These are phyloP conservation scores for Drosophila limbata DNA, from an alignment of 2,888 invertebrate species.

Conservation along the genomic window DNA sequence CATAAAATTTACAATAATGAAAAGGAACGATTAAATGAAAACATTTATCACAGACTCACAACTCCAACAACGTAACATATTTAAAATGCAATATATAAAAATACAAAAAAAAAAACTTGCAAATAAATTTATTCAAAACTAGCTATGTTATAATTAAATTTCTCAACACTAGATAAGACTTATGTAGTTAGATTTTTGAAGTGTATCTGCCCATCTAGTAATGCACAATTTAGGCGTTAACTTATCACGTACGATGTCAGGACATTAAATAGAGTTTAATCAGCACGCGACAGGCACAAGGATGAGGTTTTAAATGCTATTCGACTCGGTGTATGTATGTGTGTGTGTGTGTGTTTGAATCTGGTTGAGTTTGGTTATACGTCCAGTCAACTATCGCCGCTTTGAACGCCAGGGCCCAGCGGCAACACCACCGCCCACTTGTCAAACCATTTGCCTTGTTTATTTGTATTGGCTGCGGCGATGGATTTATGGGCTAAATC, in stretches of 20 bases:
- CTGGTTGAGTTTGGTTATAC: constrained; percentile 43
- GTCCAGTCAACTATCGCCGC: constrained; percentile 44
- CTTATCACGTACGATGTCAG: constrained; percentile 46
- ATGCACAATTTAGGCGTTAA: constrained; percentile 22
- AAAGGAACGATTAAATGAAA: neutral
- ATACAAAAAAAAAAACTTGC: too few species aligned
- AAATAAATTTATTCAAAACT: too few species aligned
- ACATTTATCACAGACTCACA: too few species aligned
- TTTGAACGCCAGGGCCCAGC: constrained; percentile 10
- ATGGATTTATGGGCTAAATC: constrained; percentile 73
- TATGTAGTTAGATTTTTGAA: neutral
- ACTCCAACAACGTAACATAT: too few species aligned
- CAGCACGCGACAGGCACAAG: constrained; percentile 56
- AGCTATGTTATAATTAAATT: neutral
- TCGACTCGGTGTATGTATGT: constrained; percentile 3
- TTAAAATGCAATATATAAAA: neutral
- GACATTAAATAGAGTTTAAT: constrained; percentile 66
- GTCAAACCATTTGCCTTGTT: constrained; percentile 49
- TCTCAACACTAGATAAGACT: neutral
- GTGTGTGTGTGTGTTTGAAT: constrained; percentile 19
- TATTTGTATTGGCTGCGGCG: constrained; percentile 73
- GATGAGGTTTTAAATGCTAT: constrained; percentile 28
- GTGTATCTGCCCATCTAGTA: constrained; percentile 25
- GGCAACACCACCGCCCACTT: constrained; percentile 14
- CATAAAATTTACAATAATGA: neutral